A percentile compares a stretch with the other conserved stretches of the same genome.
Evolutionary conservation across 2,113 vertebrate genomes (phyloP).

Genomic region (Rhynchomys soricoides): DNA sequence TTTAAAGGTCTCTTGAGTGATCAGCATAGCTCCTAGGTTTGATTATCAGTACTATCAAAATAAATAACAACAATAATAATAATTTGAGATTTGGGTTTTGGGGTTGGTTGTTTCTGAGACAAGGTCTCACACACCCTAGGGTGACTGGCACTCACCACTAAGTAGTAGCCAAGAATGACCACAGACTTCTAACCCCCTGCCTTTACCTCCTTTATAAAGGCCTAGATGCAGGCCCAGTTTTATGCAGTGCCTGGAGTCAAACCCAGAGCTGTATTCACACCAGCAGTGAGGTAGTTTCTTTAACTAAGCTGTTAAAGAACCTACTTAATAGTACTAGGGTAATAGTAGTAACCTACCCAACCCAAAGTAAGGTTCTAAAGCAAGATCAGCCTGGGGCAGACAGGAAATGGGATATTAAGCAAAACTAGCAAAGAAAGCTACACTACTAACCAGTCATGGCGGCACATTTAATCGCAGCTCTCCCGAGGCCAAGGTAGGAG

Average conservation of each 20-base stretch:
- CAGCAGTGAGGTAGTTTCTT: background rate
- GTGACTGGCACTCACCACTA: background rate
- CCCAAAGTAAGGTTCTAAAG: background rate
- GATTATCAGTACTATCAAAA: background rate
- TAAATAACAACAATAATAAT: background rate
- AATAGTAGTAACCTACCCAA: no score
- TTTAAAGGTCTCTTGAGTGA: background rate
- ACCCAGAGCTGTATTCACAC: background rate
- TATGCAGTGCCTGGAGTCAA: background rate
- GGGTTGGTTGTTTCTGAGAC: background rate
- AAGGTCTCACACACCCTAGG: background rate
- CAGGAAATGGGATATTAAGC: background rate
- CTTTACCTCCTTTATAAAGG: background rate
- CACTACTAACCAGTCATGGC: background rate
- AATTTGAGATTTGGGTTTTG: background rate
- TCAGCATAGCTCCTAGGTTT: background rate
- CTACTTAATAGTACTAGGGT: no score
- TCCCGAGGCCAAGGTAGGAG: background rate
- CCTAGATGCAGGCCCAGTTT: background rate
- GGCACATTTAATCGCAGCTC: background rate
- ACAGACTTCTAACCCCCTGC: background rate
- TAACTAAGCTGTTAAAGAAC: background rate
- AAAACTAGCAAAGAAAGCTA: background rate
- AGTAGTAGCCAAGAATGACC: background rate
- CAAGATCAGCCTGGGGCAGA: background rate